These are phyloP conservation scores for Argopecten irradians DNA, from an alignment of 1,140 invertebrate genomes.

Conservation along the genomic window DNA sequence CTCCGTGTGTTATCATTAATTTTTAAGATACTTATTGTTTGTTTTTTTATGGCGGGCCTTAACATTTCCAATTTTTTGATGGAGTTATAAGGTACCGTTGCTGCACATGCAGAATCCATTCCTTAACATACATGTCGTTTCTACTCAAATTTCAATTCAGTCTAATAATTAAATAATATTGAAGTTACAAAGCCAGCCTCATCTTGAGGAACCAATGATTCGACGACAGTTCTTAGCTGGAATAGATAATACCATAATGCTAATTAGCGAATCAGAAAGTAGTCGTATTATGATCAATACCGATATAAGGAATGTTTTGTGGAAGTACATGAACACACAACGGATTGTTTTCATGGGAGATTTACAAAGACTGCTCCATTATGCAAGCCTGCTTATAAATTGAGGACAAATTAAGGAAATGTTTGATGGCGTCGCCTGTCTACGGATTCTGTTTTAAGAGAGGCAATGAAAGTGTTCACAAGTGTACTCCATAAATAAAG, in stretches of 20 bases:
- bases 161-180: too few relatives aligned
- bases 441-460: neutral
- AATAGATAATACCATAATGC: neutral
- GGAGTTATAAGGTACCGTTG: too few relatives aligned
- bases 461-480: neutral
- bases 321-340: neutral
- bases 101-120: too few relatives aligned
- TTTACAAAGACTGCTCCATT: neutral
- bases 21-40: too few relatives aligned
- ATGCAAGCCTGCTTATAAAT: neutral
- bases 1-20: too few relatives aligned
- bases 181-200: too few relatives aligned
- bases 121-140: too few relatives aligned
- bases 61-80: too few relatives aligned
- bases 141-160: too few relatives aligned
- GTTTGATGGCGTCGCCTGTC: neutral
- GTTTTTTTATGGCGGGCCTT: too few relatives aligned
- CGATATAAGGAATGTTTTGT: neutral
- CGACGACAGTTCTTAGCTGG: neutral
- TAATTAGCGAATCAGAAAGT: neutral
- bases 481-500: neutral
- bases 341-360: constrained; percentile 1
- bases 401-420: neutral
- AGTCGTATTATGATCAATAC: neutral
- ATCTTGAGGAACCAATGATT: neutral